Percentiles rank a stretch among this genome's conserved stretches.
Conservation (phyloP, 2,888 invertebrate genomes). For the Coleophora deauratella region DNA sequence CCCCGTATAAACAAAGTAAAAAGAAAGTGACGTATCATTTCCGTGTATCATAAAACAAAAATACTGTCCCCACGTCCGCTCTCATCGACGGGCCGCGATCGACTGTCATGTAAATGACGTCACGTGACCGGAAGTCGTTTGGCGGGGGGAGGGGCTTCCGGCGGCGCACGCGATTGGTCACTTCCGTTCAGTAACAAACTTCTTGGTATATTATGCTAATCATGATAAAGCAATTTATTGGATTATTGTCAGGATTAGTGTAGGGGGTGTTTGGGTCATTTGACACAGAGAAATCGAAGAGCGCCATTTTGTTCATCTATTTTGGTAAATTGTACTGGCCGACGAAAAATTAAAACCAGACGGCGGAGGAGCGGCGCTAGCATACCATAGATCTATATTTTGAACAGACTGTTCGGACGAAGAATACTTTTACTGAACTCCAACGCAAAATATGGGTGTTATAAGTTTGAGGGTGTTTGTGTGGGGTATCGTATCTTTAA, state of each 20-base stretch:
- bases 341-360: no score
- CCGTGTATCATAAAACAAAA: slow-evolving; percentile 46
- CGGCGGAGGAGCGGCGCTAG: no score
- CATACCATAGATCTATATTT: no score
- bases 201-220: slow-evolving; percentile 66
- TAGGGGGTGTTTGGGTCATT: slow-evolving; percentile 23
- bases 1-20: slow-evolving; percentile 16
- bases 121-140: slow-evolving; percentile 71
- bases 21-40: slow-evolving; percentile 38
- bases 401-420: no score
- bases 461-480: no score
- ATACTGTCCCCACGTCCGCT: slow-evolving; percentile 40
- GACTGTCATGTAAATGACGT: slow-evolving; percentile 71
- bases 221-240: slow-evolving; percentile 67
- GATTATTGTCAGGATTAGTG: slow-evolving; percentile 49
- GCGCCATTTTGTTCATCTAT: not conserved
- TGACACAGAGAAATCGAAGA: not conserved
- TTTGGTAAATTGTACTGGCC: no score
- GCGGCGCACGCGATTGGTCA: slow-evolving; percentile 69
- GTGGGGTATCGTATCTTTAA: no score
- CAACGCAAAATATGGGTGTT: no score
- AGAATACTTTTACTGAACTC: no score
- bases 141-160: slow-evolving; percentile 60
- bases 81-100: slow-evolving; percentile 37
- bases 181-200: slow-evolving; percentile 67